Evolutionary conservation across 2,113 vertebrate genomes (phyloP), one percentile per base, ranked within the genome.

Genomic region (Struthio camelus): DNA sequence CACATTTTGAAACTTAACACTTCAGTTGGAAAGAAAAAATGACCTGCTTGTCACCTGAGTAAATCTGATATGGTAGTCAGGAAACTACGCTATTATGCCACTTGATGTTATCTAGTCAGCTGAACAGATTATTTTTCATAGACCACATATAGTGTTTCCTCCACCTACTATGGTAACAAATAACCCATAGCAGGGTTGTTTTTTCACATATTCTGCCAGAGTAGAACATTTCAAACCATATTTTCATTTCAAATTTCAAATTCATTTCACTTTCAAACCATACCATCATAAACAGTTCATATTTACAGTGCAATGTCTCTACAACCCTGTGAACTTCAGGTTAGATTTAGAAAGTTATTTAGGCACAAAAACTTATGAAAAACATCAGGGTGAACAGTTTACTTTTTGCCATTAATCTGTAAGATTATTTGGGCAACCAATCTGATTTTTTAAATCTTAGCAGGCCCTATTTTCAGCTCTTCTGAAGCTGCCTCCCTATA

Each of bases 371-470:
- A 46, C 8, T 79, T 53, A 40, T 0, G 50, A 54, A 72, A 80
- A 48, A 0, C 1, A 51, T 9, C 4, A 19, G 34, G n/a, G 5
- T 27, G 16, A 67, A 76, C 10, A 3, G 14, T 18, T 19, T 7
- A 62, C 4, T 3, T 64, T 58, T 13, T 50, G 50, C 30, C 17
- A 67, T 36, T 82, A 65, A 46, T n/a, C 24, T 32, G 10, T n/a
- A 67, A 20, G 22, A 56, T 20, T 17, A 81, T 9, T 24, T 79
- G 19, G 40, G 19, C 44, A 93, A 81, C 12, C 30, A 64, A 34
- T 7, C 18, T 42, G 18, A 78, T 25, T 54, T 75, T 1, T 18
- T 9, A 67, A 50, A 91, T 67, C 8, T 14, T 27, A 30, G 17
- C 7, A 81, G 15, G 32, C 8, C 6, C 18, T 80, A 24, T 65